Percentiles rank a stretch among this genome's conserved stretches.
phyloP scores from a whole-genome alignment of 2,113 vertebrate genomes.

The Pontoporia blainvillei region DNA sequence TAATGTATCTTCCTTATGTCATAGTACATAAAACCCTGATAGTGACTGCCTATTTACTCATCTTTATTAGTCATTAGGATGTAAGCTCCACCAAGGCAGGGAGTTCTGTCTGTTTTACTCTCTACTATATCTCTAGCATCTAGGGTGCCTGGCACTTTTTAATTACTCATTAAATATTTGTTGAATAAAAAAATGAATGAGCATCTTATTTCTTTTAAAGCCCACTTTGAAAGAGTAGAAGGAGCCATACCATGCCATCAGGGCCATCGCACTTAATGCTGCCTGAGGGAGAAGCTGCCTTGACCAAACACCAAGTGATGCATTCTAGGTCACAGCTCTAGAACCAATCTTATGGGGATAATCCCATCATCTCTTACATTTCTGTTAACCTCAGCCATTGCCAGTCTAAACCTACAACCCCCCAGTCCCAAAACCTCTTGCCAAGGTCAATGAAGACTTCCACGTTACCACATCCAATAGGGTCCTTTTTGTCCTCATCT shows the following conservation, averaged over 20 bases:
- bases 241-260: not conserved
- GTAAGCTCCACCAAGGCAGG: not conserved
- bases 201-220: slow-evolving; percentile 12
- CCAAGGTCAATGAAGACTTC: not conserved
- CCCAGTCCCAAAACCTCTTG: not conserved
- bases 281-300: not conserved
- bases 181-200: not conserved
- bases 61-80: not conserved
- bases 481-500: not conserved
- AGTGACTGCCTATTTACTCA: not conserved
- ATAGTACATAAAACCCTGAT: not conserved
- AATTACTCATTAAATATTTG: not conserved
- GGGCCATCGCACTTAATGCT: not conserved
- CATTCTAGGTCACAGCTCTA: not conserved
- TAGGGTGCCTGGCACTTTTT: not conserved
- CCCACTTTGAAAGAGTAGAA: not conserved
- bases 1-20: not conserved
- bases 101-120: not conserved
- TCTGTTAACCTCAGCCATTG: not conserved
- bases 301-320: not conserved
- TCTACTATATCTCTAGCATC: not conserved
- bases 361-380: not conserved
- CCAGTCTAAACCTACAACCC: not conserved
- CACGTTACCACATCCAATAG: not conserved
- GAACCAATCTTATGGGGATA: not conserved